Evolutionary conservation across 1,140 invertebrate species (phyloP).

Genomic region (Brachionus manjavacas): DNA sequence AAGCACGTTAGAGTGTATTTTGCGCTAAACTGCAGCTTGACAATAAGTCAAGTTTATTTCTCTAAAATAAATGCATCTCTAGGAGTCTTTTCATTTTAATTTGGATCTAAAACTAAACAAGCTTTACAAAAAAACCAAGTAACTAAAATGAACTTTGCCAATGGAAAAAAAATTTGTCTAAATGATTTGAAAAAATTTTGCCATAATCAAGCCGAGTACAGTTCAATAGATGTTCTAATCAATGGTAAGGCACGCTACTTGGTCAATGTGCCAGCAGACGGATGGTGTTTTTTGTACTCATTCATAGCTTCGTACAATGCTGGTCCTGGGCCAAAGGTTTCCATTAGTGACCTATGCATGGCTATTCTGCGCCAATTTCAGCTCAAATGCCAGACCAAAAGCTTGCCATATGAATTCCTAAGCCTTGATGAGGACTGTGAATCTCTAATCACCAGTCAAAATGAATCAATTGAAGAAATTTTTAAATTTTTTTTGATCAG

Average conservation of each 20-base stretch:
- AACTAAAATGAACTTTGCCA: neutral
- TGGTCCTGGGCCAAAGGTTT: neutral
- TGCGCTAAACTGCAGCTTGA: neutral
- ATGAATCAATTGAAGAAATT: neutral
- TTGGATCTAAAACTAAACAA: neutral
- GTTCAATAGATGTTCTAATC: neutral
- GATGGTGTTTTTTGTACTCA: slow-evolving; percentile 32
- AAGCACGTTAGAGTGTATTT: neutral
- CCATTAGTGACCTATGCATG: neutral
- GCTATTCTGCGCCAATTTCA: neutral
- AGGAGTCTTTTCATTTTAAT: neutral
- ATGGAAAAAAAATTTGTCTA: neutral
- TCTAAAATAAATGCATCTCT: neutral
- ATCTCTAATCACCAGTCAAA: neutral
- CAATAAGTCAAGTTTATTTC: neutral
- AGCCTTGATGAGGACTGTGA: neutral
- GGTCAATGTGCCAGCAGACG: slow-evolving; percentile 7
- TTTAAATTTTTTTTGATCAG: slow-evolving; percentile 1
- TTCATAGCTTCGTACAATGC: neutral
- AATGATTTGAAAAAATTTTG: neutral
- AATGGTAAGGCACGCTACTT: neutral
- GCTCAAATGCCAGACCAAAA: neutral
- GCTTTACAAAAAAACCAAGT: slow-evolving; percentile 1
- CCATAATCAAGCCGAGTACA: neutral
- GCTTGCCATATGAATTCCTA: neutral